phyloP scores from a whole-genome alignment of 1,140 invertebrate species.

The Drosophila parvula region DNA sequence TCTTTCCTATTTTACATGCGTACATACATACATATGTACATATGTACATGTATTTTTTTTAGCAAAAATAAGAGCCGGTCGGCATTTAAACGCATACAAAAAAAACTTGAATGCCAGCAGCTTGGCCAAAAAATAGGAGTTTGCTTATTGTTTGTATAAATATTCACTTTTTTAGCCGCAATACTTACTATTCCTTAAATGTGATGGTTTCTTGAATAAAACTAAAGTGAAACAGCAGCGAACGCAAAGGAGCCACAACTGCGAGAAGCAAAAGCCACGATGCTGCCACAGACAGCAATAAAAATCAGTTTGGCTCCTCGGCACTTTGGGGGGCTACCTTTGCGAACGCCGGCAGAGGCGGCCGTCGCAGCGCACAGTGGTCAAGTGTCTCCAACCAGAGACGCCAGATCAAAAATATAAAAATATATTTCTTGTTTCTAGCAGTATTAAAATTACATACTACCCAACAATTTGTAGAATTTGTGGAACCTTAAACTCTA shows the following conservation, averaged over 20 bases:
- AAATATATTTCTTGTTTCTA: not conserved
- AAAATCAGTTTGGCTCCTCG: not conserved
- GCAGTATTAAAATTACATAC: too few species aligned
- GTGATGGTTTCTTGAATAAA: not conserved
- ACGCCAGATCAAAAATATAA: not conserved
- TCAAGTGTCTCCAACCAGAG: not conserved
- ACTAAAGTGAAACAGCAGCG: conserved; percentile 1
- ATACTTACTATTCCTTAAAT: conserved; percentile 26
- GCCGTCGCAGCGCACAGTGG: conserved; percentile 22
- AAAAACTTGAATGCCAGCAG: not conserved
- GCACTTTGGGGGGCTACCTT: conserved; percentile 11
- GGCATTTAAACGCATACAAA: not conserved
- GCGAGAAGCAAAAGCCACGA: conserved; percentile 33
- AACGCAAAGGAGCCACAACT: conserved; percentile 1
- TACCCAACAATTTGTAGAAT: not conserved
- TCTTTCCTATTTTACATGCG: not conserved
- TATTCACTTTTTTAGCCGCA: not conserved
- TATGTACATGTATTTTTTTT: conserved; percentile 14
- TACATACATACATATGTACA: not conserved
- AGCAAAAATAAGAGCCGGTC: conserved; percentile 15
- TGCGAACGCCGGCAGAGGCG: conserved; percentile 2
- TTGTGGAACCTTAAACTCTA: not conserved
- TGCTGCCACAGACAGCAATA: conserved; percentile 40
- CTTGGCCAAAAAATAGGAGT: not conserved
- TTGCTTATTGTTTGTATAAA: not conserved